Base-by-base conservation (phyloP, 2,113 vertebrate genomes). In the Etheostoma cragini region DNA sequence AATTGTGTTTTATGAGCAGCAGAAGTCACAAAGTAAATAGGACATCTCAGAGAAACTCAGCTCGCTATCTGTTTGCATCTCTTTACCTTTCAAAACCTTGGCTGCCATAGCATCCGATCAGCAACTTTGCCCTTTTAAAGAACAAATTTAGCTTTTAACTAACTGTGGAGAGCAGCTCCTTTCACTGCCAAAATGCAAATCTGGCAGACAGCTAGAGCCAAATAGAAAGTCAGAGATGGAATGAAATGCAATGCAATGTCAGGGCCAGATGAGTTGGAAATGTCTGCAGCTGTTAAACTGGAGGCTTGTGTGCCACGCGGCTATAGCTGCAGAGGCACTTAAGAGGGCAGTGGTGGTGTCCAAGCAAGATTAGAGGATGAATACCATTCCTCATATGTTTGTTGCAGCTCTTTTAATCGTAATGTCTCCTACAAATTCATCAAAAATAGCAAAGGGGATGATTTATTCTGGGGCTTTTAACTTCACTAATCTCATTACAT, bases 211-310 rank as follows among this genome's bases (percentile, higher is more conserved):
- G 80, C 56, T 8, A 78, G 78, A 78, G 76, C 76, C 69, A 76
- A 72, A 91, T 70, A 86, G 86, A 65, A 75, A 89, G 86, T 77
- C 78, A 72, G 85, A 86, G 77, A 86, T 80, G 66, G 87, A 89
- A 89, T 75, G 75, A 76, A 84, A 85, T 91, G 84, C 84, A 79
- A 49, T 50, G 86, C 82, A 84, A 64, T 77, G 89, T 87, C 73
- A 69, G 82, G 85, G 83, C 85, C 85, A 92, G 90, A 93, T 89
- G 89, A 93, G 89, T 83, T 90, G 91, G 90, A 91, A 88, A 92
- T 78, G 75, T 89, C 89, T 81, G 85, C 89, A 90, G 87, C 91
- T 87, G 82, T 88, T 89, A 90, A 92, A 90, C 81, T 87, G 76
- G 69, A 42, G 10, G 83, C 84, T 87, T 69, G 87, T 90, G 83